Base-by-base conservation (phyloP, 2,797 vertebrate genomes). In the Morelia viridis region DNA sequence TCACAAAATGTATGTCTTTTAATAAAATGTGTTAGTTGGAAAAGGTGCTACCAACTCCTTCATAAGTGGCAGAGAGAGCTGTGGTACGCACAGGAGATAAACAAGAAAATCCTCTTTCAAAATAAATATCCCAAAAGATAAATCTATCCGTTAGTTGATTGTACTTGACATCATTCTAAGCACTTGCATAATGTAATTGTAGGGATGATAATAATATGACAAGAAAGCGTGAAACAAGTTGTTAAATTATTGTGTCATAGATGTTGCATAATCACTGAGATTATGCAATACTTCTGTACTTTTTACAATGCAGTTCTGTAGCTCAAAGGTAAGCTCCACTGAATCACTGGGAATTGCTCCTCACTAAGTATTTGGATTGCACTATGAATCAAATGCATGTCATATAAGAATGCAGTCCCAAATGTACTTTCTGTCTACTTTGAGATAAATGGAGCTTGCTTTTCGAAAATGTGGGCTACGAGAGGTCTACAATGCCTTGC, bases 41-140 rank as follows among this genome's bases (percentile, higher is more conserved):
- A 80, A 80, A 46, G 35, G 46, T 46, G 76, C 76, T 80, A 24
- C 4, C 41, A 46, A 46, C 24, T 80, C 41, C 76, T 46, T 80
- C 41, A 41, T 41, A 80, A 91, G 60, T 92, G 92, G 84, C n/a
- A 15, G 84, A 89, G 68, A 92, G 6, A 53, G 68, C 13, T 35
- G 41, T 7, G 6, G 28, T n/a, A 58, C 3, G 24, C 2, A 35
- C 28, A 62, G 65, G 68, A 91, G 31, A 94, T 92, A 87, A 93
- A 92, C 91, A 94, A 94, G 91, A 91, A 92, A 94, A 94, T 92
- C 19, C 41, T 88, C 50, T 91, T 90, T 19, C 60, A 92, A 90
- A 94, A 90, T 12, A 94, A 93, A 90, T 93, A 8, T 94, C 92
- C 85, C 88, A 90, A 91, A 93, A 94, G 91, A 53, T 50, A 88